Conservation (phyloP, 2,888 invertebrate genomes). For the Agriotes lineatus region DNA sequence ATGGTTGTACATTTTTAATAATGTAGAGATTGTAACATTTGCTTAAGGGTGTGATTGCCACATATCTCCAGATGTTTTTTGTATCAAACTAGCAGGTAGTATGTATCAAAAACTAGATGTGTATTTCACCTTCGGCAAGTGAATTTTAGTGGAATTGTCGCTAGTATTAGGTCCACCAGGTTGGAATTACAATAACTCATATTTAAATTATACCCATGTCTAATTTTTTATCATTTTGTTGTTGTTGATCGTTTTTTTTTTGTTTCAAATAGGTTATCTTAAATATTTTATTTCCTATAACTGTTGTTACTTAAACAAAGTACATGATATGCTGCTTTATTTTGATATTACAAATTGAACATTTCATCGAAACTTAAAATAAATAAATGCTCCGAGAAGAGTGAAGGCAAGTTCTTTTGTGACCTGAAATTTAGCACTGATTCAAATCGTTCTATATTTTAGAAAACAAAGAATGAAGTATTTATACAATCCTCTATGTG, state of each 20-base stretch:
- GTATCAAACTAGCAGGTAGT: not conserved
- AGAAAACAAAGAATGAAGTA: too few species aligned
- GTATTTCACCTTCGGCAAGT: not conserved
- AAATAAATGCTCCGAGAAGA: too few species aligned
- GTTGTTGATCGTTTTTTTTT: not conserved
- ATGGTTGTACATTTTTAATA: not conserved
- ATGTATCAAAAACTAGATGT: not conserved
- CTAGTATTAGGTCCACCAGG: too few species aligned
- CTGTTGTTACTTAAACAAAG: too few species aligned
- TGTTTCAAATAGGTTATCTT: not conserved
- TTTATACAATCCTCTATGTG: too few species aligned
- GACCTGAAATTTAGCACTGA: too few species aligned
- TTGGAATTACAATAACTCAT: not conserved
- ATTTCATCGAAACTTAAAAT: too few species aligned
- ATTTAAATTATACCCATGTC: not conserved
- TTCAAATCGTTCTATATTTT: too few species aligned
- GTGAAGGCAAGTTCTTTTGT: too few species aligned
- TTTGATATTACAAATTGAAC: too few species aligned
- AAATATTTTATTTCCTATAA: not conserved
- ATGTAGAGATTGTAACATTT: not conserved
- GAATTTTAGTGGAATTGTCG: not conserved
- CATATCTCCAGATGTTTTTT: constrained; percentile 1
- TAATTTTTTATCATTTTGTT: not conserved
- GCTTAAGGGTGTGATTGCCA: constrained; percentile 8
- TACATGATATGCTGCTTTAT: too few species aligned